Evolutionary conservation across 2,888 invertebrate species (phyloP), one percentile per base, ranked within the genome.

Genomic region (Epistrophe grossulariae): DNA sequence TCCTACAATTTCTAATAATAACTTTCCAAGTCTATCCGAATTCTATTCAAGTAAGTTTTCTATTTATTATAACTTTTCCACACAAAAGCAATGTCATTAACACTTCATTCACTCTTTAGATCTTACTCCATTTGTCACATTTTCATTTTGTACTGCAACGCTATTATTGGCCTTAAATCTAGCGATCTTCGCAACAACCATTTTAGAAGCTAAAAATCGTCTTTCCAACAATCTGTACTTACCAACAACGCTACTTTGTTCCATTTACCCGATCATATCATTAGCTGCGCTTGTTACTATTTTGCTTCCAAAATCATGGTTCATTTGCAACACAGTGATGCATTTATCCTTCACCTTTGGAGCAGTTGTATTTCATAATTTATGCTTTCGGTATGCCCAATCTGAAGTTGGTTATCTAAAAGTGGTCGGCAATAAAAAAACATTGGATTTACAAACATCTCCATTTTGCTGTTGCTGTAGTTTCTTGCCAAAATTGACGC

Each of bases 341-440:
- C 93, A 93, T 88, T 90, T 91, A 80, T 90, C 91, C 60, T 93
- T 93, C 78, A 91, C 92, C 55, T 35, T 91, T 11, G 91, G 92
- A 10, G 92, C 91, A 3, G 89, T 91, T 0, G 35, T 89, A 1
- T 92, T 91, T 80, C 91, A 91, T 10, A 89, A 89, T 4, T 88
- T 92, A 64, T 92, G 93, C 89, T 92, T 92, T 79, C 91, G 90
- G 81, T 93, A 93, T 90, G 90, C 91, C 87, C 91, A 90, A 77
- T 92, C 91, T 1, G 91, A 91, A 79, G 90, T 89, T 89, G 93
- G 91, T 84, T 93, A 91, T 90, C 90, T 93, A 79, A 93, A 93
- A 91, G 92, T 91, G 88, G 89, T 91, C 76, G 92, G 91, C 55
- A 91, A 92, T 90, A 90, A 92, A 57, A 91, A 93, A 84, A 79